These are phyloP conservation scores for Thalassaphorura encarpata DNA, from an alignment of 1,140 invertebrate genomes.

Conservation along the genomic window DNA sequence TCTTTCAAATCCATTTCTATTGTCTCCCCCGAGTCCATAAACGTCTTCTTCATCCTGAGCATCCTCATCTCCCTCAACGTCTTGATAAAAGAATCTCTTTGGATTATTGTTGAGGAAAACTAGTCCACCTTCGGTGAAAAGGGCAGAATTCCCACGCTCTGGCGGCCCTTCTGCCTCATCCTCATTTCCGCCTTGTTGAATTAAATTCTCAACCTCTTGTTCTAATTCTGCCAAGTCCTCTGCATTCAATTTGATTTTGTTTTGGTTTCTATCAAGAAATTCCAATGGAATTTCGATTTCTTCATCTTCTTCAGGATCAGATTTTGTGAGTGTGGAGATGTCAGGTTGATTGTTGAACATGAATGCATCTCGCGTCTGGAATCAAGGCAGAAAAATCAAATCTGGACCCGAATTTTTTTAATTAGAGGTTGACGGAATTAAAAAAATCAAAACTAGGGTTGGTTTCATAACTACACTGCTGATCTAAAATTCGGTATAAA, in stretches of 20 bases:
- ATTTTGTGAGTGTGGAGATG: no score
- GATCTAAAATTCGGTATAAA: no score
- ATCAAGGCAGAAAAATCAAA: no score
- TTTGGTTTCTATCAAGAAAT: no score
- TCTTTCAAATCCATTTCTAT: conserved; percentile 53
- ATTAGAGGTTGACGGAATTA: no score
- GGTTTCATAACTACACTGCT: no score
- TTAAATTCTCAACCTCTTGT: not conserved
- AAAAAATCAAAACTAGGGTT: no score
- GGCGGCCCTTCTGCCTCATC: not conserved
- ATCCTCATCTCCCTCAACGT: conserved; percentile 20
- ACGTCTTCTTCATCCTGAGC: conserved; percentile 34
- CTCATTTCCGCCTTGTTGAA: not conserved
- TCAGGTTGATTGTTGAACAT: no score
- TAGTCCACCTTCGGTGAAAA: conserved; percentile 55
- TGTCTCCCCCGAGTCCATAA: conserved; percentile 17
- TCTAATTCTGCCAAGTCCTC: not conserved
- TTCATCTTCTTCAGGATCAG: no score
- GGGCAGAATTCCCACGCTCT: conserved; percentile 33
- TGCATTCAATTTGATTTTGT: not conserved
- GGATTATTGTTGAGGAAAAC: conserved; percentile 41
- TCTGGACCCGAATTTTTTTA: no score
- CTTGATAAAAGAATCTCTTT: conserved; percentile 10
- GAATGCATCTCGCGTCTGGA: no score
- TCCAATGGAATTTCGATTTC: not conserved